Evolutionary conservation across 2,888 invertebrate genomes (phyloP).

Genomic region (Lissonota sp.): DNA sequence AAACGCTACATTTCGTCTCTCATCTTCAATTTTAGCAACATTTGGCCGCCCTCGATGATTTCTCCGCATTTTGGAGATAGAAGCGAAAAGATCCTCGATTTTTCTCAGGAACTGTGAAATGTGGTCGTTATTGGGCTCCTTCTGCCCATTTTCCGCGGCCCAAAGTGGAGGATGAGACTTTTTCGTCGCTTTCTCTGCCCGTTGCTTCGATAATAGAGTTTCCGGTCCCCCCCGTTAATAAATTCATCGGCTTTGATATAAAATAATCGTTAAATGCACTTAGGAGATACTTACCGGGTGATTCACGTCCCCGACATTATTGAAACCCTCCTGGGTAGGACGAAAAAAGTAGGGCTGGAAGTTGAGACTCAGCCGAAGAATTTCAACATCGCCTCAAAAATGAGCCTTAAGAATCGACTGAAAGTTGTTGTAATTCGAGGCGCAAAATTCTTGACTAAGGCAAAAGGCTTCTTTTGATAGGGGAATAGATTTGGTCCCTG

Average conservation of each 20-base stretch:
- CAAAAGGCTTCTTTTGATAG: too few species aligned
- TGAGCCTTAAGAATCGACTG: too few species aligned
- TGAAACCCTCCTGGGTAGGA: not conserved
- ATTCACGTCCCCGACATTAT: not conserved
- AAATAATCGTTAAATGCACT: conserved; percentile 83
- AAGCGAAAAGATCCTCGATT: too few species aligned
- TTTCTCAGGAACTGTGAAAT: too few species aligned
- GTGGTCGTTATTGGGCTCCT: too few species aligned
- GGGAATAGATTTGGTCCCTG: too few species aligned
- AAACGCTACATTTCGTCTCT: not conserved
- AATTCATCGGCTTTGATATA: conserved; percentile 80
- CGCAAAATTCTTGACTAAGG: too few species aligned
- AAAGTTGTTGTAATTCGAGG: too few species aligned
- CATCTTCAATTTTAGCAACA: conserved; percentile 13
- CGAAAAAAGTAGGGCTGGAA: not conserved
- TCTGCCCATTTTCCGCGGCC: too few species aligned
- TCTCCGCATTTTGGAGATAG: too few species aligned
- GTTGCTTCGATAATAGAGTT: conserved; percentile 75
- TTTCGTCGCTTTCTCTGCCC: conserved; percentile 44
- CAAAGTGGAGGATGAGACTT: conserved; percentile 33
- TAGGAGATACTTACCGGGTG: conserved; percentile 76
- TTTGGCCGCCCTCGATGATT: not conserved
- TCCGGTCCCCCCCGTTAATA: conserved; percentile 72
- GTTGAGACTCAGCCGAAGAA: conserved; percentile 8
- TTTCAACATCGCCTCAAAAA: not conserved